These are phyloP conservation scores for Manduca sexta DNA, from an alignment of 1,140 invertebrate species.

Conservation along the genomic window DNA sequence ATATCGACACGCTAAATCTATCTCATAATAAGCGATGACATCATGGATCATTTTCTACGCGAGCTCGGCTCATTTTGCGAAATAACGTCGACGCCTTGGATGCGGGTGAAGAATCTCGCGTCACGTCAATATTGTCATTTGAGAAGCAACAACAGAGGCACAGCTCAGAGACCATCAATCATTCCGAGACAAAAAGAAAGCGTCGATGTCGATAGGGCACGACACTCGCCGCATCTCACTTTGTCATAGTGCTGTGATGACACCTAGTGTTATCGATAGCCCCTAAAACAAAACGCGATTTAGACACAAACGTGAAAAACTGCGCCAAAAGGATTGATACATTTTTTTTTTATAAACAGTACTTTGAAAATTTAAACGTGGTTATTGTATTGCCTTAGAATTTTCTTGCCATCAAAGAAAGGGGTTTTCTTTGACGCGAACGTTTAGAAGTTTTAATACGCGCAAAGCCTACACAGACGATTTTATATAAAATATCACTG, in stretches of 20 bases:
- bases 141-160: conserved; percentile 12
- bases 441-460: conserved; percentile 5
- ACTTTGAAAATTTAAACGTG: not conserved
- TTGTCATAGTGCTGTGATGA: conserved; percentile 18
- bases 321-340: not conserved
- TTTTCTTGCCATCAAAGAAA: conserved; percentile 3
- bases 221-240: conserved; percentile 18
- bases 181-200: conserved; percentile 33
- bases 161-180: conserved; percentile 27
- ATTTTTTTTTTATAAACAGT: not conserved
- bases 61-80: conserved; percentile 1
- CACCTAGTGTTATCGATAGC: conserved; percentile 3
- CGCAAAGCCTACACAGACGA: not conserved
- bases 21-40: conserved; percentile 4
- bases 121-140: conserved; percentile 22
- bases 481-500: conserved; percentile 3
- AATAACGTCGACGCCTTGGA: conserved; percentile 2
- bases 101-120: conserved; percentile 8
- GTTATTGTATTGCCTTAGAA: conserved; percentile 7
- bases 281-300: not conserved
- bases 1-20: not conserved
- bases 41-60: conserved; percentile 1
- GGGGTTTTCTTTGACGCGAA: not conserved
- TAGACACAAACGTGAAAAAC: not conserved
- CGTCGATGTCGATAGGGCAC: conserved; percentile 31